Evolutionary conservation across 2,888 invertebrate species (phyloP).

Genomic region (Epistrophe grossulariae): DNA sequence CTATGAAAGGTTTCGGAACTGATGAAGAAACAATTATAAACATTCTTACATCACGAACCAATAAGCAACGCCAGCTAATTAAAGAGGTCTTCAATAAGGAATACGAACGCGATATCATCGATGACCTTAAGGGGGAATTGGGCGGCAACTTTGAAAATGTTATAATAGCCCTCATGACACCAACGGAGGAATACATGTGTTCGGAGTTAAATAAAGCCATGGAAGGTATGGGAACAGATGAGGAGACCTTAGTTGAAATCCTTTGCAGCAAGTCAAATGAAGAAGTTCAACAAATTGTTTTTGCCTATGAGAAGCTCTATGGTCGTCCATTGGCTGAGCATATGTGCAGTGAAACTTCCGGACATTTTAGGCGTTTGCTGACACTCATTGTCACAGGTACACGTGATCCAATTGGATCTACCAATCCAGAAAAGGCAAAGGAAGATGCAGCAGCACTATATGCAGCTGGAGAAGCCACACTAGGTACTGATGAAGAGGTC

Average conservation of each 20-base stretch:
- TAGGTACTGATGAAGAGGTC: conserved; percentile 89
- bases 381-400: conserved; percentile 88
- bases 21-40: conserved; percentile 90
- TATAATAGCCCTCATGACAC: conserved; percentile 88
- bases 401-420: conserved; percentile 86
- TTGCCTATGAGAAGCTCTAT: conserved; percentile 87
- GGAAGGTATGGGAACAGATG: conserved; percentile 90
- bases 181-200: conserved; percentile 88
- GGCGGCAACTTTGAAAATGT: conserved; percentile 91
- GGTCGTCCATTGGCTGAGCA: conserved; percentile 89
- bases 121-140: conserved; percentile 89
- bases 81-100: conserved; percentile 86
- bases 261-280: conserved; percentile 88
- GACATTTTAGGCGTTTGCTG: conserved; percentile 90
- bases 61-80: conserved; percentile 89
- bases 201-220: conserved; percentile 90
- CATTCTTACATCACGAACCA: conserved; percentile 88
- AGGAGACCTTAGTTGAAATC: conserved; percentile 89
- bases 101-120: conserved; percentile 86
- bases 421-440: conserved; percentile 87
- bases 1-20: conserved; percentile 90
- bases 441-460: conserved; percentile 89
- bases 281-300: conserved; percentile 87
- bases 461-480: conserved; percentile 88
- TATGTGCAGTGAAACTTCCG: conserved; percentile 90